Base-by-base conservation (phyloP, 2,888 invertebrate species). In the Tetramorium bicarinatum region DNA sequence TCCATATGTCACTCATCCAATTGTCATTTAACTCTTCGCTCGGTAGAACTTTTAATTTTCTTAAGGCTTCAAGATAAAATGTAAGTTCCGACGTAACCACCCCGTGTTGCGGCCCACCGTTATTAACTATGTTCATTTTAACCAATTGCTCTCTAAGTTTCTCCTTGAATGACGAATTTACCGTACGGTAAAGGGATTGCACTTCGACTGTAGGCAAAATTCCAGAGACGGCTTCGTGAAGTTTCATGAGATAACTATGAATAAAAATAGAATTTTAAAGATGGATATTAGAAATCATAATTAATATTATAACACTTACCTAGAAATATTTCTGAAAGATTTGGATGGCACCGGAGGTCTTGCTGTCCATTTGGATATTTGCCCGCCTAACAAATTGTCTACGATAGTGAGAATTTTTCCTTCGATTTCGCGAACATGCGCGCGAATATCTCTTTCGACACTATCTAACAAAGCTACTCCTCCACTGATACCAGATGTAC, bases 91-190 rank as follows among this genome's bases (percentile, higher is more conserved):
- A 98, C 52, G 98, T 98, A n/a, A 99, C 98, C 77, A 98, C 97
- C 61, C 99, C 99, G 94, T 99, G 99, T 94, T 99, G 98, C 2
- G 99, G 99, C 69, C 99, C 99, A n/a, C 99, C 99, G 95, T 99
- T 98, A 91, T 98, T 99, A 82, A 97, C 97, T 90, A 99, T 98
- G 93, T 98, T 98, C 96, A 99, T 97, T 94, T 97, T 97, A 3
- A 96, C 94, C 89, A 99, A 95, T 94, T 98, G 98, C 92, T 98
- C 97, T 95, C 98, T 96, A 90, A 99, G 95, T 93, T 98, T 97
- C 89, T 97, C 97, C 95, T 98, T 98, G 94, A 99, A 99, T 92
- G 97, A 97, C 93, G 96, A 96, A 95, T 98, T 98, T 75, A 98
- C 97, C 92, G 96, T 96, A 91, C 97, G 96, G 91, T 98, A 98